Evolutionary conservation across 2,113 vertebrate genomes (phyloP).

Genomic region (human (Homo sapiens)): DNA sequence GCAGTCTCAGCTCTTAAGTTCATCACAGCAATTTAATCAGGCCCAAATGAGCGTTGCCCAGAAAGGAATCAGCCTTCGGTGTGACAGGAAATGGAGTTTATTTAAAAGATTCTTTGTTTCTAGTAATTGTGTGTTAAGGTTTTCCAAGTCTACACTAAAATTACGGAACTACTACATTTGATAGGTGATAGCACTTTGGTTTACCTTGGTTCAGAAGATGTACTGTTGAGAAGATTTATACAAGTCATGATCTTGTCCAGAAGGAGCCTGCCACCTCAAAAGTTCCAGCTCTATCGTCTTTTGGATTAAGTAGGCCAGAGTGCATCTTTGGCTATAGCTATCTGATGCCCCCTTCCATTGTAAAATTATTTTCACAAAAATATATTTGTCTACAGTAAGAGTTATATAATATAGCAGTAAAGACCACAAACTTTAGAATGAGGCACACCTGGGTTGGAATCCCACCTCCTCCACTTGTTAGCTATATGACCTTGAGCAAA

Average conservation of each 20-base stretch:
- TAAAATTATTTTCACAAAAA: neutral
- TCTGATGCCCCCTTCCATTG: too few species aligned
- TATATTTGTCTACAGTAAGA: neutral
- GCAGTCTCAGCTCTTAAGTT: constrained; percentile 85
- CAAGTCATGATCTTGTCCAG: neutral
- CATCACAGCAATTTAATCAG: constrained; percentile 86
- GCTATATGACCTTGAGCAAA: neutral
- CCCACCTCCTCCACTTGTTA: neutral
- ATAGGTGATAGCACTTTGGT: neutral
- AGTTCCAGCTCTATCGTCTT: neutral
- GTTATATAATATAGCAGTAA: fast-evolving
- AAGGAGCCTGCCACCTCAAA: neutral
- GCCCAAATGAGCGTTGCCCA: constrained; percentile 71
- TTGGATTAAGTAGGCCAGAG: neutral
- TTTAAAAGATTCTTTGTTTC: constrained; percentile 64
- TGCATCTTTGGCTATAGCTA: neutral
- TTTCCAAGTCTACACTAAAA: neutral
- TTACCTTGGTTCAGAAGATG: neutral
- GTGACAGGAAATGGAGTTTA: constrained; percentile 74
- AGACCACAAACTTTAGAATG: neutral
- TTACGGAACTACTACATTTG: neutral
- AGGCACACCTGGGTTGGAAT: neutral
- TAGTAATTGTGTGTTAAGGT: neutral
- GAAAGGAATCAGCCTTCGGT: constrained; percentile 67
- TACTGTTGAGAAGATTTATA: neutral